Conservation (phyloP, 1,140 invertebrate species). For the Diabrotica undecimpunctata region DNA sequence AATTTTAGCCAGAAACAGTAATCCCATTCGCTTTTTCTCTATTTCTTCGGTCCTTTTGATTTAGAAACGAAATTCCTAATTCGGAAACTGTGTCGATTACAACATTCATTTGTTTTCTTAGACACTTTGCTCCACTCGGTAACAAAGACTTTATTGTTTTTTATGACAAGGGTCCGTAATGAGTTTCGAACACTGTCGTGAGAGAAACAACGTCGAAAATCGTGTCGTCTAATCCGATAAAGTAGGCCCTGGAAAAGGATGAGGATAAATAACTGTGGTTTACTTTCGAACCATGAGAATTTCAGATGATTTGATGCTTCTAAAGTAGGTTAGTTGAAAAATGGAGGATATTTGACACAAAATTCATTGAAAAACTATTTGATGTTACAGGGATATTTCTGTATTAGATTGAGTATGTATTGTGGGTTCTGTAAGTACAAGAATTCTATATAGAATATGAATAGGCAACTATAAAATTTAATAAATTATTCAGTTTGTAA, state of each 20-base stretch:
- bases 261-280: not conserved
- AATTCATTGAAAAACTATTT: no score
- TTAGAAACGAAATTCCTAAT: no score
- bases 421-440: no score
- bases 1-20: no score
- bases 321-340: not conserved
- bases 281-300: conserved; percentile 15
- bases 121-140: conserved; percentile 1
- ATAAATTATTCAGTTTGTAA: no score
- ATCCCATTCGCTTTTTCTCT: no score
- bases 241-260: conserved; percentile 8
- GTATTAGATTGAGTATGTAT: no score
- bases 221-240: conserved; percentile 6
- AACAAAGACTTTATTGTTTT: conserved; percentile 5
- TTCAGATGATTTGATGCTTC: not conserved
- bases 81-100: no score
- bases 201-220: conserved; percentile 9
- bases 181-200: conserved; percentile 11
- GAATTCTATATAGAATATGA: no score
- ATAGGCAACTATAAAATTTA: no score
- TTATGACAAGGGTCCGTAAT: conserved; percentile 12
- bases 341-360: not conserved
- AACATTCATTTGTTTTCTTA: conserved; percentile 9
- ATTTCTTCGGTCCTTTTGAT: no score
- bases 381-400: no score